Evolutionary conservation across 2,888 invertebrate genomes (phyloP), one percentile per base, ranked within the genome.

Genomic region (Drosophila kokeensis): DNA sequence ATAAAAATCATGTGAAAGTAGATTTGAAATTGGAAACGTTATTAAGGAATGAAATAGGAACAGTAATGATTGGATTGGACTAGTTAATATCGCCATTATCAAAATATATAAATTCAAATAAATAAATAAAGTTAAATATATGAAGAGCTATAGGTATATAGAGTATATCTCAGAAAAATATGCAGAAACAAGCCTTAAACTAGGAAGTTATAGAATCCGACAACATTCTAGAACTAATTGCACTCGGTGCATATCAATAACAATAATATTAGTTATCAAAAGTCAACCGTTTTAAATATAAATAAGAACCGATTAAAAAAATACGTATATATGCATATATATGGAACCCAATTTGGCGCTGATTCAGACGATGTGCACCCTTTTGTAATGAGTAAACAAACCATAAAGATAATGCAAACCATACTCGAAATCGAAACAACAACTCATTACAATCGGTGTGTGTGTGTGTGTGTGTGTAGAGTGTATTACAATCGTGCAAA

Each of bases 401-500:
- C n/a, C 42, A 50, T 64, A 48, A 36, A 66, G 75, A 77, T 79
- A 70, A 79, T 40, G 55, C 34, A 15, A 38, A 42, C 30, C 1
- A 32, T 40, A 62, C 24, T 18, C 40, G 29, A 52, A 67, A 34
- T 27, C 58, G 50, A 61, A 64, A 34, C 45, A 64, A 64, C 30
- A 68, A 50, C 27, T n/a, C 62, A 73, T 76, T 76, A 79, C 64
- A 62, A 61, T 24, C 4, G 5, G 27, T 38, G 24, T 34, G 27
- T 55, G 27, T 55, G 48, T 7, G 34, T 36, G 8, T 32, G 27
- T 38, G 8, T 49, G 49, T 24, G 27, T 34, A 48, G 64, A 58
- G 58, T 67, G 69, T 50, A 55, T 78, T 63, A 71, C 61, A 78
- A 62, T 72, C 76, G 71, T 68, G 72, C 73, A 69, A 79, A 76